Evolutionary conservation across 2,888 invertebrate genomes (phyloP).

Genomic region (Lycaena phlaeas): DNA sequence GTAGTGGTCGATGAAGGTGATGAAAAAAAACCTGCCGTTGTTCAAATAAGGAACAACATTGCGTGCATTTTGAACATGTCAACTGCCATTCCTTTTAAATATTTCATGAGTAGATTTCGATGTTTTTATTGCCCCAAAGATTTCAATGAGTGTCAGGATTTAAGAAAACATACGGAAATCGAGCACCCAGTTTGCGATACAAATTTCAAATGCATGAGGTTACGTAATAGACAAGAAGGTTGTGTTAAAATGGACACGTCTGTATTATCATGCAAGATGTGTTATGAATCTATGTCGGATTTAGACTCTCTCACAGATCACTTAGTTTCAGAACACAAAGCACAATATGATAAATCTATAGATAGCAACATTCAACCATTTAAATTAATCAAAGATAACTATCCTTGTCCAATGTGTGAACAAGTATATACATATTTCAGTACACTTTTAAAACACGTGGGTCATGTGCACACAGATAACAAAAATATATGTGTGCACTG

Average conservation of each 20-base stretch:
- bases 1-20: slow-evolving; percentile 21
- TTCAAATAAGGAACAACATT: slow-evolving; percentile 38
- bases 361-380: slow-evolving; percentile 35
- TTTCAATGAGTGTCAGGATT: slow-evolving; percentile 36
- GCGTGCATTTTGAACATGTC: slow-evolving; percentile 49
- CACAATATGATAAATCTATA: slow-evolving; percentile 30
- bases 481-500: slow-evolving; percentile 44
- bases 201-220: slow-evolving; percentile 37
- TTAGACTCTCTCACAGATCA: slow-evolving; percentile 35
- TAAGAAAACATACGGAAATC: slow-evolving; percentile 39
- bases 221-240: slow-evolving; percentile 38
- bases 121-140: slow-evolving; percentile 55
- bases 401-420: slow-evolving; percentile 39
- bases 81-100: slow-evolving; percentile 51
- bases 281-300: slow-evolving; percentile 28
- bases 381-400: slow-evolving; percentile 38
- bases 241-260: slow-evolving; percentile 48
- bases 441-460: slow-evolving; percentile 41
- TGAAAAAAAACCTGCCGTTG: slow-evolving; percentile 30
- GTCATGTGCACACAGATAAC: slow-evolving; percentile 38
- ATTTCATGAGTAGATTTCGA: slow-evolving; percentile 42
- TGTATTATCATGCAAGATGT: slow-evolving; percentile 40
- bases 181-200: slow-evolving; percentile 48
- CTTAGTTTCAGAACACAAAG: slow-evolving; percentile 34
- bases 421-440: slow-evolving; percentile 39